Evolutionary conservation across 2,888 invertebrate species (phyloP), one percentile per base, ranked within the genome.

Genomic region (Gryllus longicercus): DNA sequence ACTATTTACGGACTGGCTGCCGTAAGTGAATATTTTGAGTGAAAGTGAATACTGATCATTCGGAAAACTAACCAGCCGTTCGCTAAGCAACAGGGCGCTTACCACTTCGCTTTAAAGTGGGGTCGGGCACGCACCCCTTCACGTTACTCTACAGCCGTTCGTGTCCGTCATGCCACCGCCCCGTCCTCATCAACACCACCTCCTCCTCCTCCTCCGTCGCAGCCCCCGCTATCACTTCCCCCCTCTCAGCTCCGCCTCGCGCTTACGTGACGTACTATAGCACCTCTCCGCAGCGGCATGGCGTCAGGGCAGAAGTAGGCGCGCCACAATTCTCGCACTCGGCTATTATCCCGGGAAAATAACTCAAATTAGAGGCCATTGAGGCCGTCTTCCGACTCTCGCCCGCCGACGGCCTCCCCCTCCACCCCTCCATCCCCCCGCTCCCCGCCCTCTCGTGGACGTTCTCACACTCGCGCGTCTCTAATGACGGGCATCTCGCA

Each of bases 321-420:
- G 51, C 38, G 23, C 25, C 51, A 51, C 77, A 49, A 50, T 77
- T 50, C 50, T 49, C 25, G 50, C 50, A 38, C 75, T 80, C 77
- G 51, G 51, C 80, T 78, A 80, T 80, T 80, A 80, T 80, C 74
- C 74, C 76, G 75, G 77, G 77, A 63, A 80, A 80, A 80, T 80
- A 77, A 80, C 80, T 78, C 80, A 80, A 80, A 80, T 80, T 80
- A 80, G 80, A 80, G 49, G 78, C 74, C 78, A 49, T 49, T 21
- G 74, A 21, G 74, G 16, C n/a, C 16, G 49, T 51, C 74, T 78
- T 74, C 74, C 74, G 49, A 25, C 63, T 63, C 49, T 25, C 49
- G 16, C 38, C 38, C 76, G 76, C 76, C 76, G 76, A 25, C 76
- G 38, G n/a, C 4, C 63, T 8, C 8, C 8, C 5, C 38, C 74